Conservation (phyloP, 2,113 vertebrate genomes). For the Leucopternis melanops region DNA sequence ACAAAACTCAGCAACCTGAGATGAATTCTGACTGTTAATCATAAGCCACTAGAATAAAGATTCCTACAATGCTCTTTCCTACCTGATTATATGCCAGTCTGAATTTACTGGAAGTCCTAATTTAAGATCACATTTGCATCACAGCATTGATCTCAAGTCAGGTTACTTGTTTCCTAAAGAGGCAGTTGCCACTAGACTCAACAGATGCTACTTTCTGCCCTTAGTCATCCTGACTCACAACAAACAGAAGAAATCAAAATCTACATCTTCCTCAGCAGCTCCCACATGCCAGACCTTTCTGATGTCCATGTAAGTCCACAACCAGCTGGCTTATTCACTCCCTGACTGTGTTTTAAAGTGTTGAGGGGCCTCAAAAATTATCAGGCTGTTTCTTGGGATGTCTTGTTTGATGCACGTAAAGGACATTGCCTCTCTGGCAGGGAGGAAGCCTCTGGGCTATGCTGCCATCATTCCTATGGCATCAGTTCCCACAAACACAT, state of each 20-base stretch:
- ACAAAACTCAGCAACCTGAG: background rate
- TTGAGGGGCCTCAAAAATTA: background rate
- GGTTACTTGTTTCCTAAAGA: background rate
- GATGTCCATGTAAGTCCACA: background rate
- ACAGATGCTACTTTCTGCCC: background rate
- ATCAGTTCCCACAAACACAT: background rate
- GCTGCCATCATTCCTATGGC: background rate
- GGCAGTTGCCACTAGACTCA: background rate
- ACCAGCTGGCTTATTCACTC: background rate
- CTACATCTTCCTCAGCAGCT: background rate
- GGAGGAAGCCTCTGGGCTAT: background rate
- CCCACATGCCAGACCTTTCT: background rate
- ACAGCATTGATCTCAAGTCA: background rate
- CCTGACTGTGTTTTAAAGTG: background rate
- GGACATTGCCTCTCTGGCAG: background rate
- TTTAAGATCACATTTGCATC: background rate
- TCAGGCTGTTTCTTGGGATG: background rate
- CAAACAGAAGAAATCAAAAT: background rate
- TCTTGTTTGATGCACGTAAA: background rate
- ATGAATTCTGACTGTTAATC: background rate
- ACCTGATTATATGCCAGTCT: background rate
- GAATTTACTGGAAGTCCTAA: background rate
- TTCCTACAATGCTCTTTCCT: background rate
- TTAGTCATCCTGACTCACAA: background rate
- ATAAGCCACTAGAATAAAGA: background rate